phyloP scores from a whole-genome alignment of 2,888 invertebrate genomes.

The Phalera bucephala region DNA sequence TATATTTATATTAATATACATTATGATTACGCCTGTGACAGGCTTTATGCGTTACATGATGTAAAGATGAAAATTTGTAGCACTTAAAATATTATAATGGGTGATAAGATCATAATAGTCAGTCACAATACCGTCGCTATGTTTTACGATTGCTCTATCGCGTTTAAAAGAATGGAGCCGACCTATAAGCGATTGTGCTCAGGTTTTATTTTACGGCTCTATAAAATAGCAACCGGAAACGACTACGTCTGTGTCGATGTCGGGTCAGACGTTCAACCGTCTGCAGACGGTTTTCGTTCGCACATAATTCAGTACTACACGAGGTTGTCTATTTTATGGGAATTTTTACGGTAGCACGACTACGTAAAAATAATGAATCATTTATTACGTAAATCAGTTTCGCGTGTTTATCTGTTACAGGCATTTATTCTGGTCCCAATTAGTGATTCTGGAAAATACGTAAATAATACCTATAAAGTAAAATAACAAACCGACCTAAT shows the following conservation, averaged over 20 bases:
- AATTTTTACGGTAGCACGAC: no score
- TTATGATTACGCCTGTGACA: no score
- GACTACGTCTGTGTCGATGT: conserved; percentile 18
- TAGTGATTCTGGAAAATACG: no score
- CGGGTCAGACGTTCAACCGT: conserved; percentile 15
- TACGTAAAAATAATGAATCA: no score
- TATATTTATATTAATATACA: background rate
- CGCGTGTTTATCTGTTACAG: no score
- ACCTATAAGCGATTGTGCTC: conserved; percentile 5
- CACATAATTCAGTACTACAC: no score
- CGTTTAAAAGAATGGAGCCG: conserved; percentile 9
- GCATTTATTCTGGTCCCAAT: no score
- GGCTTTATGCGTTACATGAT: background rate
- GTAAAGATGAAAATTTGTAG: background rate
- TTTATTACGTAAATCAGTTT: no score
- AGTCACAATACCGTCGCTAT: background rate
- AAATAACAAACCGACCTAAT: no score
- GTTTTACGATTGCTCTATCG: conserved; percentile 8
- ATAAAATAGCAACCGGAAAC: conserved; percentile 31
- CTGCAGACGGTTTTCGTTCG: conserved; percentile 15
- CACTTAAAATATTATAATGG: background rate
- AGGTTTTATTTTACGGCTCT: conserved; percentile 27
- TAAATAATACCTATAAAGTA: no score
- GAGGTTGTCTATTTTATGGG: no score
- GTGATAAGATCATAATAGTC: background rate